Evolutionary conservation across 2,113 vertebrate genomes (phyloP).

Genomic region (Accipiter cooperii): DNA sequence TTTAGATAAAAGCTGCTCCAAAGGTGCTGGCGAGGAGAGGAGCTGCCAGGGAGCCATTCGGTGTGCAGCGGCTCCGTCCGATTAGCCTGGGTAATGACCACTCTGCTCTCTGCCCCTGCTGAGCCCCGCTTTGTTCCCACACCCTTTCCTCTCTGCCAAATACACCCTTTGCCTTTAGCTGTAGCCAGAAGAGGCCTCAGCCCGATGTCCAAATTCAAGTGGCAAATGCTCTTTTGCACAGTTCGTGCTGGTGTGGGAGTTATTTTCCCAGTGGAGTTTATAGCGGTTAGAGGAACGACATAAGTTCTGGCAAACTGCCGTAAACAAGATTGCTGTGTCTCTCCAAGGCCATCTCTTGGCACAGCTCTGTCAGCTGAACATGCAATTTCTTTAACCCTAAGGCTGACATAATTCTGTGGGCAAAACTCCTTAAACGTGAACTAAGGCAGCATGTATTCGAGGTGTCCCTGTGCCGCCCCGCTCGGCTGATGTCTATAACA

Average conservation of each 20-base stretch:
- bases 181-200: not conserved
- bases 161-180: not conserved
- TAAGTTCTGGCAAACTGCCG: not conserved
- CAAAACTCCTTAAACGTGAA: not conserved
- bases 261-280: not conserved
- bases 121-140: not conserved
- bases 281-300: not conserved
- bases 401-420: not conserved
- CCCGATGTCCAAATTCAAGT: not conserved
- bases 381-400: not conserved
- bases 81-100: not conserved
- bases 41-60: not conserved
- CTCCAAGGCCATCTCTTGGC: not conserved
- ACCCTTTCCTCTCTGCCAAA: not conserved
- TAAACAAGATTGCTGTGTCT: not conserved
- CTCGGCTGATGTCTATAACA: fast-evolving
- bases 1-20: not conserved
- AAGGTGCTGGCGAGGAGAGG: not conserved
- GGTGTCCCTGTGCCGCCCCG: not conserved
- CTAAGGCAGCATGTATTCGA: fast-evolving
- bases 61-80: fast-evolving
- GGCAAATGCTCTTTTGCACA: not conserved
- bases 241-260: not conserved
- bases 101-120: not conserved
- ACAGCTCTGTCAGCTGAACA: not conserved